Evolutionary conservation across 37 sponge, comb jelly and placozoan genomes (phyloP), one percentile per base, ranked within the genome.

Genomic region (Amphimedon queenslandica): DNA sequence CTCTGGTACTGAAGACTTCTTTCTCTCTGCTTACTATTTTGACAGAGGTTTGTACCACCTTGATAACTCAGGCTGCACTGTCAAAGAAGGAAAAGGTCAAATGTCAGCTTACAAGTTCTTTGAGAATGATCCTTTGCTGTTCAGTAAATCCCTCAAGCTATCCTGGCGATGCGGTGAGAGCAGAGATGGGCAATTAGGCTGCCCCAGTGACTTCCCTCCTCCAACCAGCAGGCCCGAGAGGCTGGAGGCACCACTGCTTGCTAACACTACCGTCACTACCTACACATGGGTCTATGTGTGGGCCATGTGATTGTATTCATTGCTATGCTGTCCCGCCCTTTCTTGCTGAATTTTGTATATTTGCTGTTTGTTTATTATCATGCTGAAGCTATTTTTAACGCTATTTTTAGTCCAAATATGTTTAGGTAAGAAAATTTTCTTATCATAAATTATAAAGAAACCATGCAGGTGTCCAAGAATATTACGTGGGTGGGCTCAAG

Each of bases 91-190:
- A 18, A 27, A 40, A 40, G 82, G 83, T 6, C 42, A 68, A 13
- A 76, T 90, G 82, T 80, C 82, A 18, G 87, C 87, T 0, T 90
- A 90, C 80, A 90, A 90, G 66, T 90, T 86, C 67, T 90, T 90
- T 81, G 91, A 90, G 34, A 77, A 72, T 29, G 91, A 90, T 70
- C 91, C 91, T 6, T 4, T 90, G 31, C 75, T 90, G 24, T 90
- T 90, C 32, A 73, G 72, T n/a, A 77, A 80, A 47, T 90, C 91
- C 10, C 58, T 90, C 1, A 70, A 60, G 18, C 75, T 90, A 37
- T 55, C 24, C 6, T 90, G 91, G 91, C 40, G 91, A 38, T 86
- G 87, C 73, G 91, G 91, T 18, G 91, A 90, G 61, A 74, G 70
- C 0, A 58, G 40, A 4, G 58, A 64, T 18, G 73, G 28, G 18